Conservation (phyloP, 2,888 invertebrate genomes). For the Spodoptera littoralis region DNA sequence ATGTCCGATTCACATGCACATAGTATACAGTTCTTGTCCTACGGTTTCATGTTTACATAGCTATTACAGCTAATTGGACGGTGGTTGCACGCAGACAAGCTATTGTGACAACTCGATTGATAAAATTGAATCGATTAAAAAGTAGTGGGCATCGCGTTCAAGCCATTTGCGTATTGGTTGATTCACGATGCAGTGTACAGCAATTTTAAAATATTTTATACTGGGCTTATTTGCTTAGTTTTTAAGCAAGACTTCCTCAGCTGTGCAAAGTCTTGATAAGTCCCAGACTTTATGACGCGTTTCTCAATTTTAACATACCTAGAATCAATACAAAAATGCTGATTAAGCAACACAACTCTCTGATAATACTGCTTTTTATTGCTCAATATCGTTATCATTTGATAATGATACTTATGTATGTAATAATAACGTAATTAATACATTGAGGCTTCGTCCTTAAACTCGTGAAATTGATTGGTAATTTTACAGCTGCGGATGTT, state of each 20-base stretch:
- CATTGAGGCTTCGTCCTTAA: slow-evolving; percentile 1
- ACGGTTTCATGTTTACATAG: slow-evolving; percentile 12
- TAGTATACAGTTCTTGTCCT: slow-evolving; percentile 15
- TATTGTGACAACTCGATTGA: no score
- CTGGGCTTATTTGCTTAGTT: no score
- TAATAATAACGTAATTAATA: no score
- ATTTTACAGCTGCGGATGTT: slow-evolving; percentile 28
- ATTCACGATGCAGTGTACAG: no score
- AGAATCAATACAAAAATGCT: not conserved
- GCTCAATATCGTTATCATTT: slow-evolving; percentile 19
- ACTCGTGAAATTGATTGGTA: slow-evolving; percentile 16
- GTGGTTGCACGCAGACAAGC: slow-evolving; percentile 1
- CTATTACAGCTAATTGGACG: slow-evolving; percentile 25
- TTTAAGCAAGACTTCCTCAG: no score
- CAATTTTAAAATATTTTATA: no score
- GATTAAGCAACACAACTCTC: slow-evolving; percentile 28
- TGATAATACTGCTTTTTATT: slow-evolving; percentile 9
- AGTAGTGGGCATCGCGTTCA: no score
- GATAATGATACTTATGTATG: slow-evolving; percentile 13
- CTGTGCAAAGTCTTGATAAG: no score
- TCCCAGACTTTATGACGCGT: no score
- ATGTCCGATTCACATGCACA: slow-evolving; percentile 26
- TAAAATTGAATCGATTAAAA: no score
- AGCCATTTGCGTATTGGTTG: no score
- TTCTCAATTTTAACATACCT: no score